Evolutionary conservation across 2,888 invertebrate species (phyloP), one percentile per base, ranked within the genome.

Genomic region (Hedya salicella): DNA sequence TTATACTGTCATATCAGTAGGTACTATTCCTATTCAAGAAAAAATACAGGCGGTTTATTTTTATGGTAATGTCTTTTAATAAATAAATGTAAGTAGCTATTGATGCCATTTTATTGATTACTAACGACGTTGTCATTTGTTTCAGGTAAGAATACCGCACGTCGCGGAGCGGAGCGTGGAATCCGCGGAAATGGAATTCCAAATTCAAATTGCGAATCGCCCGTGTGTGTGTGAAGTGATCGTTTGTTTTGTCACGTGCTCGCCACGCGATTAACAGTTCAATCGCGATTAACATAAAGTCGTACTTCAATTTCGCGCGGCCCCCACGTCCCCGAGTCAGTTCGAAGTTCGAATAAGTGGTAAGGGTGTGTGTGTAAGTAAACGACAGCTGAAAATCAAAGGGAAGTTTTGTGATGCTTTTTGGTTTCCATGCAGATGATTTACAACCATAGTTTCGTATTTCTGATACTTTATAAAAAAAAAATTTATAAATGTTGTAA

Each of bases 321-420:
- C 72, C 77, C 78, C 78, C 73, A 73, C 75, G 73, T 71, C 71
- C n/a, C 71, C 71, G 73, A 57, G 71, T 71, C 74, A 68, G 70
- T 72, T 72, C 72, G 73, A 69, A 71, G 64, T 62, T 66, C 66
- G 72, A 78, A 74, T 71, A 74, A 70, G 69, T 74, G 73, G 61
- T 52, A 42, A 40, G 68, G 17, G 32, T 76, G 76, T 85, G 82
- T 81, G 81, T 83, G 76, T 74, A 72, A 72, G 76, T 81, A 76
- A 74, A 74, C 79, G 83, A 85, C 85, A 86, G 85, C 85, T 85
- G 87, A 88, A 87, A 87, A 86, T 85, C 82, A 76, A 77, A 79
- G 78, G 77, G 77, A 80, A 73, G 77, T 76, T 79, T 77, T 75
- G 75, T 75, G 75, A 77, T 74, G 75, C 72, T 72, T 71, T 76